Conservation (phyloP, 2,113 vertebrate genomes). For the Pseudorasbora parva region DNA sequence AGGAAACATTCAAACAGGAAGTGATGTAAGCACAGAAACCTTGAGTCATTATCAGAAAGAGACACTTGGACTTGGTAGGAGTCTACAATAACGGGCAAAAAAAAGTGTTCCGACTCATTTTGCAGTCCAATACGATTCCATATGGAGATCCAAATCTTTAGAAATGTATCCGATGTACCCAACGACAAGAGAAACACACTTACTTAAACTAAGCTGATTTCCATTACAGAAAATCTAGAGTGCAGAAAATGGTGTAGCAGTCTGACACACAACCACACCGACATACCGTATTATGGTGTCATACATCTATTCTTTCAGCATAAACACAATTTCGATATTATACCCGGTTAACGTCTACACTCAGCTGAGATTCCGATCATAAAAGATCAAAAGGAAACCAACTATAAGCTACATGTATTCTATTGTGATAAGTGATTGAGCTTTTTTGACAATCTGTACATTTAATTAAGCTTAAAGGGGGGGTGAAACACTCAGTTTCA, state of each 20-base stretch:
- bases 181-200: not conserved
- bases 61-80: constrained; percentile 73
- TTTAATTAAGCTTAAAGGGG: not conserved
- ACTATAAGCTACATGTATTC: not conserved
- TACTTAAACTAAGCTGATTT: not conserved
- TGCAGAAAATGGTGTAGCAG: not conserved
- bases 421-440: not conserved
- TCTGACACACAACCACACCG: not conserved
- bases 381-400: not conserved
- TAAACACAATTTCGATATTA: not conserved
- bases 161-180: not conserved
- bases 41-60: constrained; percentile 84
- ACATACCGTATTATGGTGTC: not conserved
- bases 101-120: not conserved
- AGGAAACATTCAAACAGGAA: constrained; percentile 89
- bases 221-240: not conserved
- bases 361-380: not conserved
- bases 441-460: not conserved
- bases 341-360: not conserved
- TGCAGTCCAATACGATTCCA: not conserved
- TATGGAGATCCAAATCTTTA: not conserved
- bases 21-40: constrained; percentile 85
- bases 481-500: too few species aligned
- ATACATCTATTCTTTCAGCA: not conserved
- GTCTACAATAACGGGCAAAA: not conserved